Evolutionary conservation across 2,113 vertebrate species (phyloP).

Genomic region (Chamaea fasciata): DNA sequence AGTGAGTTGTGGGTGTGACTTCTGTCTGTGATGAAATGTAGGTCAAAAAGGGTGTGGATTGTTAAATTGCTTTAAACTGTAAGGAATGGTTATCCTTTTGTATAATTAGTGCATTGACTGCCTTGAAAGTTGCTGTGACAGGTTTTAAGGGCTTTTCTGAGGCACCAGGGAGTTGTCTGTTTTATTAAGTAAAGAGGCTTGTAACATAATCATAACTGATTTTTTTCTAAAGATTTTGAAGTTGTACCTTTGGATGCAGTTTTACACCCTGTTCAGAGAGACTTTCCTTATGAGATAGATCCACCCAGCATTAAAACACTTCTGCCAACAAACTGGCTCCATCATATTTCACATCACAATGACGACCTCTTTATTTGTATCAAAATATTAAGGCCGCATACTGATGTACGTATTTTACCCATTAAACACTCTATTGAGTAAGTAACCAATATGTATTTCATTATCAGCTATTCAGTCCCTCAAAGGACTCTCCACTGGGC

Average conservation of each 20-base stretch:
- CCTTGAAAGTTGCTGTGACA: background rate
- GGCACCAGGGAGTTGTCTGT: background rate
- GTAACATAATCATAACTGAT: background rate
- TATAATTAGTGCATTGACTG: background rate
- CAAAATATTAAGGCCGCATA: background rate
- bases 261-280: background rate
- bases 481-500: background rate
- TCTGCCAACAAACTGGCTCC: background rate
- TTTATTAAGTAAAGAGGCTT: background rate
- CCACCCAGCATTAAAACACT: background rate
- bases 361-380: background rate
- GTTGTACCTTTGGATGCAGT: background rate
- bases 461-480: background rate
- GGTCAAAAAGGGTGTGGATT: constrained; percentile 48
- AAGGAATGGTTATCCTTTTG: constrained; percentile 11
- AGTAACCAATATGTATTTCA: background rate
- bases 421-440: background rate
- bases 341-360: background rate
- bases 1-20: constrained; percentile 19
- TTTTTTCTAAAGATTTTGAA: constrained; percentile 25
- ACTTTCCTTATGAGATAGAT: background rate
- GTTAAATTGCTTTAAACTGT: constrained; percentile 35
- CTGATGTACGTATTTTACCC: background rate
- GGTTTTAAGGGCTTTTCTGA: background rate
- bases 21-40: constrained; percentile 48